Base-by-base conservation (phyloP, 1,140 invertebrate genomes). In the Zaprionus nigranus region DNA sequence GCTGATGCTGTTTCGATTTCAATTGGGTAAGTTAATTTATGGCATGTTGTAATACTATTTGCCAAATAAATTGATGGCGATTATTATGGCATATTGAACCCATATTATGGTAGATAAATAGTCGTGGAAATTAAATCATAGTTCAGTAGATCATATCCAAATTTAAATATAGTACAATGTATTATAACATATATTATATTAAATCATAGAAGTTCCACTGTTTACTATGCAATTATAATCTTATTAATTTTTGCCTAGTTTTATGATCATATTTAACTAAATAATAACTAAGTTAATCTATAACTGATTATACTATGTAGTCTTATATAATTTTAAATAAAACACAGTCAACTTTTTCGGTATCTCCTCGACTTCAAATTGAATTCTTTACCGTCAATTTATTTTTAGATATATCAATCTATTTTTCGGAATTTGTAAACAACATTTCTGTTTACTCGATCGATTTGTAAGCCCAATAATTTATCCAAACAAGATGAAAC, bases 401-500 rank as follows among this genome's bases (percentile, higher is more conserved):
- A 51, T 51, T 24, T 51, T 46, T 46, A 46, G 12, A 51, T 5
- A 24, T 51, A 22, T 2, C 2, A 12, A 51, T 12, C 20, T 20
- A 20, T 51, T 51, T 49, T 51, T 13, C 1, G 20, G 7, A 3
- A 51, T 51, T 2, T 5, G 46, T 51, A 51, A 51, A 51, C 46
- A 51, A 9, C 11, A 51, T 11, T 24, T 51, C 46, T 51, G 46
- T 22, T 51, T 51, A 51, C 20, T 24, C 12, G 20, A 51, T 51
- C 46, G 11, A 51, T 51, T 24, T 51, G 46, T 22, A 20, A n/a
- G 15, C 20, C n/a, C 3, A n/a, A 38, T 13, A 36, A 36, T 22
- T 22, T 26, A 51, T n/a, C 49, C 51, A 61, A 62, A 51, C 24
- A 26, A 61, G 28, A 40, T 43, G 12, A 58, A 36, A 61, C n/a